Evolutionary conservation across 1,140 invertebrate species (phyloP).

Genomic region (Zophobas morio): DNA sequence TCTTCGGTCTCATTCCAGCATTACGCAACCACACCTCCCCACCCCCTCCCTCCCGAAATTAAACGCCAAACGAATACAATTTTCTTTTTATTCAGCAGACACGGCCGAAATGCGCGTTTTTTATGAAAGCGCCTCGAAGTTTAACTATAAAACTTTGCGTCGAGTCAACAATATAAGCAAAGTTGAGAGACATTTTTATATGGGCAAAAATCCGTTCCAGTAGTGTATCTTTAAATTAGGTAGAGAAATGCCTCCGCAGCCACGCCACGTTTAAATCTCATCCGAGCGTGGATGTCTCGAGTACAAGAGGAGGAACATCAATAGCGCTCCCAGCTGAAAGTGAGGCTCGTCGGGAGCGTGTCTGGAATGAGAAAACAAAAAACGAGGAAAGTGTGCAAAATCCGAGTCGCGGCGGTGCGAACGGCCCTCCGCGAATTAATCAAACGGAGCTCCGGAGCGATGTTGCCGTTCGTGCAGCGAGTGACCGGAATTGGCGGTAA

Average conservation of each 20-base stretch:
- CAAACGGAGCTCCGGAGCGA: no score
- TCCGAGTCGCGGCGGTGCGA: slow-evolving; percentile 9
- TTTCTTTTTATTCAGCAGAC: slow-evolving; percentile 19
- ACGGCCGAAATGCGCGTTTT: slow-evolving; percentile 14
- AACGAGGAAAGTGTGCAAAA: background rate
- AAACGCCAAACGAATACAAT: slow-evolving; percentile 18
- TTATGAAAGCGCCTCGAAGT: slow-evolving; percentile 26
- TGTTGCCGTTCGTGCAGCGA: no score
- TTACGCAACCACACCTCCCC: no score
- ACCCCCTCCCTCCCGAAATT: background rate
- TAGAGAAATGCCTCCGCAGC: slow-evolving; percentile 18
- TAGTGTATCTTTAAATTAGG: slow-evolving; percentile 27
- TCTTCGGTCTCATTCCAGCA: no score
- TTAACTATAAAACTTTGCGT: slow-evolving; percentile 35
- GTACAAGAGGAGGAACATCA: slow-evolving; percentile 26
- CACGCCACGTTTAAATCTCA: slow-evolving; percentile 9
- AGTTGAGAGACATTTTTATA: slow-evolving; percentile 16
- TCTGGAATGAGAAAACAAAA: slow-evolving; percentile 23
- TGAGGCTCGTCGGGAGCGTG: slow-evolving; percentile 15
- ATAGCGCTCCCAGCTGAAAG: slow-evolving; percentile 11
- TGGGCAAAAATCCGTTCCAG: slow-evolving; percentile 20
- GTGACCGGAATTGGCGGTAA: no score
- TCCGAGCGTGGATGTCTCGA: slow-evolving; percentile 13
- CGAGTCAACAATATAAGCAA: slow-evolving; percentile 27
- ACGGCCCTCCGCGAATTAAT: slow-evolving; percentile 54